These are phyloP conservation scores for Varanus salvator DNA, from an alignment of 2,113 vertebrate genomes.

Conservation along the genomic window DNA sequence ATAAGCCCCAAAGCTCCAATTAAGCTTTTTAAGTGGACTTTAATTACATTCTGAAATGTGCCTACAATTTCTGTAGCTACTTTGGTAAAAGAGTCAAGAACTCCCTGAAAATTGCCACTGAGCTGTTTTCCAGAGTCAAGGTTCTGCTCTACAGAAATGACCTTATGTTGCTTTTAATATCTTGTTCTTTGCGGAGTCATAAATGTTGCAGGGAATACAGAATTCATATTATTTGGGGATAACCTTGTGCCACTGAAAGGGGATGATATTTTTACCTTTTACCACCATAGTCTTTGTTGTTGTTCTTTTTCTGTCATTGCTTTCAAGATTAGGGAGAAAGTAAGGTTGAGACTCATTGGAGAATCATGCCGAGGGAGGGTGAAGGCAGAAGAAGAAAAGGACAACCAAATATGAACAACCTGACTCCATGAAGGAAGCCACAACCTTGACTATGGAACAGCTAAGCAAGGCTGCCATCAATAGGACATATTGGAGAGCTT, in stretches of 20 bases:
- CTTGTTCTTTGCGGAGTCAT: neutral
- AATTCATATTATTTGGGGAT: neutral
- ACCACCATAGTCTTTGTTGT: neutral
- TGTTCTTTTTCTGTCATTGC: neutral
- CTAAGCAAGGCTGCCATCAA: too few relatives aligned
- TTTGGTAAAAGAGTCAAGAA: constrained; percentile 28
- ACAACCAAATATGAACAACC: too few relatives aligned
- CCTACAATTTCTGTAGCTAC: neutral
- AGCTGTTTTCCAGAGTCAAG: neutral
- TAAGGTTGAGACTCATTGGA: neutral
- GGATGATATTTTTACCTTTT: neutral
- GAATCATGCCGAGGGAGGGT: too few relatives aligned
- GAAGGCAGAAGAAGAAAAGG: too few relatives aligned
- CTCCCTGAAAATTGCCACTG: neutral
- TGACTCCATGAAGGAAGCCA: too few relatives aligned
- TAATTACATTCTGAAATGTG: constrained; percentile 52
- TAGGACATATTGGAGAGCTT: too few relatives aligned
- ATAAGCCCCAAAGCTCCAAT: constrained; percentile 58
- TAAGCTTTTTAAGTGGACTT: constrained; percentile 57
- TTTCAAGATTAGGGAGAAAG: neutral
- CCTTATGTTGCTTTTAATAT: constrained; percentile 5
- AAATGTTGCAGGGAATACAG: neutral
- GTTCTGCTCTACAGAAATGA: neutral
- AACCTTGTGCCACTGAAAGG: neutral
- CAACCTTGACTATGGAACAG: too few relatives aligned